Base-by-base conservation (phyloP, 2,113 vertebrate species). In the Jacana jacana region DNA sequence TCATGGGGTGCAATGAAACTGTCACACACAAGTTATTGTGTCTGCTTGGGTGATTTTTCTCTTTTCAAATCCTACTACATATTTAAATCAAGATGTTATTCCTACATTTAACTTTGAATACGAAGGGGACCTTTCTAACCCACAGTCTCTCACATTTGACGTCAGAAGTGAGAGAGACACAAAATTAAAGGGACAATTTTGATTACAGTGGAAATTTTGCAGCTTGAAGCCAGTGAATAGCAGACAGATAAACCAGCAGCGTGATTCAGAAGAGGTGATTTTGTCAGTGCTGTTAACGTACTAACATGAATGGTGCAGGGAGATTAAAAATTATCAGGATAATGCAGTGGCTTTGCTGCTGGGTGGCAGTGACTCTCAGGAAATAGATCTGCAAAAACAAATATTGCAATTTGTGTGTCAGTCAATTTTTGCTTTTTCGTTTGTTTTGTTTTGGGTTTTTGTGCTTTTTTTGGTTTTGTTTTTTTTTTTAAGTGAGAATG, bases 361-460 rank as follows among this genome's bases (percentile, higher is more conserved):
- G 48, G 37, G 14, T 86, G 65, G 11, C 35, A 49, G 17, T 44
- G 57, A 63, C 28, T 30, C 37, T 70, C 0, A 0, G 39, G 28
- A 80, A 86, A 78, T 9, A 46, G 33, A 66, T 77, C 64, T 37
- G 40, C 25, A 9, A 72, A 24, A 7, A 31, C n/a, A 68, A 72
- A 37, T 37, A 8, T 1, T 14, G 8, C 6, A 20, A 14, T 69
- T 52, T 69, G 1, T 70, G 9, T 64, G 27, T 91, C 60, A 40
- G 49, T 57, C 1, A 2, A n/a, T 39, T 91, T 91, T 85, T 72
- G 13, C 6, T 22, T 44, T 61, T 69, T 68, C 31, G 19, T 63
- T 65, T 12, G 6, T 42, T 42, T 42, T n/a, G n/a, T n/a, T n/a
- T n/a, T n/a, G n/a, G n/a, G n/a, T n/a, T n/a, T n/a, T n/a, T n/a